Evolutionary conservation across 2,888 invertebrate species (phyloP).

Genomic region (Capitulum mitella): DNA sequence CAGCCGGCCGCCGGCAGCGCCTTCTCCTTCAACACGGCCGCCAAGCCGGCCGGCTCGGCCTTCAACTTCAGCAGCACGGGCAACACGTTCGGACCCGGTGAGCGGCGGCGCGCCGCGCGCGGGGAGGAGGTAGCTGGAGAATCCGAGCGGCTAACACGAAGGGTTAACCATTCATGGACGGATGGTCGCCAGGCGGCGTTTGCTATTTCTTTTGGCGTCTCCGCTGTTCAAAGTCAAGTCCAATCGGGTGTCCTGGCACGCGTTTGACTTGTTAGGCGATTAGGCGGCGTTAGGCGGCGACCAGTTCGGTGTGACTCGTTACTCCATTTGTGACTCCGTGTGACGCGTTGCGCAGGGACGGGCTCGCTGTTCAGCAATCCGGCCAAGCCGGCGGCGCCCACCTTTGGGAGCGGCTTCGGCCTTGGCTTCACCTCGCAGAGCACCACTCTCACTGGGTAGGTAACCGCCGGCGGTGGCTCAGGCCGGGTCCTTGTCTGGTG

Average conservation of each 20-base stretch:
- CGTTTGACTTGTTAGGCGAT: too few species aligned
- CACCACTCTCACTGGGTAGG: neutral
- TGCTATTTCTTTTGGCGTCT: too few species aligned
- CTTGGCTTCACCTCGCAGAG: neutral
- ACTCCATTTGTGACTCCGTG: neutral
- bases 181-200: too few species aligned
- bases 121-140: neutral
- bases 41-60: conserved; percentile 30
- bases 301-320: too few species aligned
- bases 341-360: neutral
- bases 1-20: conserved; percentile 18
- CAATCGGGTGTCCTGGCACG: too few species aligned
- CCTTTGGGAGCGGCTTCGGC: neutral
- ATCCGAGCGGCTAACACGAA: too few species aligned
- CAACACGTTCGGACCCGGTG: conserved; percentile 26
- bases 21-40: neutral
- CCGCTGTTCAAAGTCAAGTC: too few species aligned
- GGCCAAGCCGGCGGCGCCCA: neutral
- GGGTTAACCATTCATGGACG: too few species aligned
- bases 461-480: too few species aligned
- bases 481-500: too few species aligned
- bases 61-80: conserved; percentile 23
- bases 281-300: too few species aligned
- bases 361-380: conserved; percentile 3
- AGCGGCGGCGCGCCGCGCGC: neutral